A percentile compares a stretch with the other conserved stretches of the same genome.
phyloP scores from a whole-genome alignment of 2,113 vertebrate genomes.

The Hippocampus zosterae region DNA sequence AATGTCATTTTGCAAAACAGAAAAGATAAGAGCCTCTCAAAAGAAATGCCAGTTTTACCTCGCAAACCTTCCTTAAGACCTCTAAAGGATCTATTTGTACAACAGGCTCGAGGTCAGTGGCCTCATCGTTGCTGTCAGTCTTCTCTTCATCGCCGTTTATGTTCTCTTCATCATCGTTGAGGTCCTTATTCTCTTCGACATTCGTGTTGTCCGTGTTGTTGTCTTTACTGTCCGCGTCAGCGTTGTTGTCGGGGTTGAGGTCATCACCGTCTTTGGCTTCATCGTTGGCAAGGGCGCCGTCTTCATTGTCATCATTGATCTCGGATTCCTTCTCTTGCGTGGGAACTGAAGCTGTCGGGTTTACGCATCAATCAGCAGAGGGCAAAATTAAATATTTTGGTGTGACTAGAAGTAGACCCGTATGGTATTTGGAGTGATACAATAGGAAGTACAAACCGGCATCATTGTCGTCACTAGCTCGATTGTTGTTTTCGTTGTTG shows the following conservation, averaged over 20 bases:
- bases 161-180: background rate
- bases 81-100: background rate
- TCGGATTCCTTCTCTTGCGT: background rate
- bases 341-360: background rate
- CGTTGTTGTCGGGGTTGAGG: background rate
- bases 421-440: background rate
- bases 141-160: background rate
- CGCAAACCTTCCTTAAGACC: slow-evolving; percentile 8
- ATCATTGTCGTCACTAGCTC: background rate
- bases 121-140: slow-evolving; percentile 10
- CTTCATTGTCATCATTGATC: background rate
- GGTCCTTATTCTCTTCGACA: background rate
- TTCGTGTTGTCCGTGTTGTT: background rate
- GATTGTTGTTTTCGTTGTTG: background rate
- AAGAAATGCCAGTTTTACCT: slow-evolving; percentile 24
- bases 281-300: background rate
- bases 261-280: background rate
- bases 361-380: background rate
- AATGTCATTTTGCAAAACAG: background rate
- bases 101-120: background rate
- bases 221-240: background rate
- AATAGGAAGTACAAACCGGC: background rate
- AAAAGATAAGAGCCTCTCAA: background rate
- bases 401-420: background rate
- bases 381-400: background rate